phyloP scores from a whole-genome alignment of 2,888 invertebrate species.

The Esperia sulphurella region DNA sequence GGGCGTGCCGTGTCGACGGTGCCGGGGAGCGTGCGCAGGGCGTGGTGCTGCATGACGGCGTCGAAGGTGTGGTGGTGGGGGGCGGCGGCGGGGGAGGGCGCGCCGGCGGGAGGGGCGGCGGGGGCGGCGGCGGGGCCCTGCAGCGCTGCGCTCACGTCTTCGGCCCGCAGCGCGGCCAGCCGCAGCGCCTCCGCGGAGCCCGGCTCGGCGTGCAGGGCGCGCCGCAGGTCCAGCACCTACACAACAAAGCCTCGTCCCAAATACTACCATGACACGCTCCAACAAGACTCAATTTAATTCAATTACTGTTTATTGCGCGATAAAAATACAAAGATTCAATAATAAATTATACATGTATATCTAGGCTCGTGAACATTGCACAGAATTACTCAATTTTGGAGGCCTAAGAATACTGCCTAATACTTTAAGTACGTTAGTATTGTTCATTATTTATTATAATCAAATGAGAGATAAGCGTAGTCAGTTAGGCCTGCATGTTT shows the following conservation, averaged over 20 bases:
- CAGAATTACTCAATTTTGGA: too few relatives aligned
- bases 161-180: conserved; percentile 74
- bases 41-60: conserved; percentile 77
- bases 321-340: too few relatives aligned
- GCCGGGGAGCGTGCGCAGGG: conserved; percentile 66
- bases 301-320: too few relatives aligned
- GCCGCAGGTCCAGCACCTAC: conserved; percentile 89
- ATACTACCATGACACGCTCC: conserved; percentile 7
- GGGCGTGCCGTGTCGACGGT: conserved; percentile 50
- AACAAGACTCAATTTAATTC: too few relatives aligned
- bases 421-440: too few relatives aligned
- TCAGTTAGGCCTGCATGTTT: too few relatives aligned
- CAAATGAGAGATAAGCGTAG: too few relatives aligned
- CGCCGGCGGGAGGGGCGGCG: conserved; percentile 22
- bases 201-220: conserved; percentile 88
- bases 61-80: conserved; percentile 76
- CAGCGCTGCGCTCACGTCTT: conserved; percentile 76
- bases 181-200: conserved; percentile 77
- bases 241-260: conserved; percentile 35
- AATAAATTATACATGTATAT: too few relatives aligned
- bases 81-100: conserved; percentile 48
- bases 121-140: conserved; percentile 30
- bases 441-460: too few relatives aligned
- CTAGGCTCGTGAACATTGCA: too few relatives aligned
- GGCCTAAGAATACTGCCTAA: too few relatives aligned